phyloP scores from a whole-genome alignment of 2,113 vertebrate species.

The Centropristis striata region DNA sequence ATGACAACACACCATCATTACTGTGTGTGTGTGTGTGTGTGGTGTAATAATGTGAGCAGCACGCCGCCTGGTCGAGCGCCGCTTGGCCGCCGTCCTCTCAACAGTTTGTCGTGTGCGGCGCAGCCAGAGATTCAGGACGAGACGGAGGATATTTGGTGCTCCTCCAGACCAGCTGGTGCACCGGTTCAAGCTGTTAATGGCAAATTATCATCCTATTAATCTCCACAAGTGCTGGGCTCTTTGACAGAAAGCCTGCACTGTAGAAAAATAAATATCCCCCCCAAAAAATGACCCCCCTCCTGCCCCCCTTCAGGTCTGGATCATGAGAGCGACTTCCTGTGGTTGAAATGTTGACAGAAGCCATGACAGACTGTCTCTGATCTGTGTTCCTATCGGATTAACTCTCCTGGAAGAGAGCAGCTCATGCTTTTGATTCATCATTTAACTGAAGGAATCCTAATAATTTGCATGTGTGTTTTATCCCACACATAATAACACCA shows the following conservation, averaged over 20 bases:
- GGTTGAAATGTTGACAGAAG: not conserved
- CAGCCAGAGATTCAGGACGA: constrained; percentile 46
- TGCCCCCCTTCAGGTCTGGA: not conserved
- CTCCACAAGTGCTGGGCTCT: constrained; percentile 39
- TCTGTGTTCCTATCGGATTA: too few relatives aligned
- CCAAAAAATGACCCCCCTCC: not conserved
- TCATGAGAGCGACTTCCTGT: not conserved
- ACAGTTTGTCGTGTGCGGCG: constrained; percentile 50
- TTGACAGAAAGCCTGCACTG: constrained; percentile 27
- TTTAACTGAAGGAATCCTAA: too few relatives aligned
- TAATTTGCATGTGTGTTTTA: too few relatives aligned
- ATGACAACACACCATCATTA: constrained; percentile 24
- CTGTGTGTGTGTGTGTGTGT: not conserved
- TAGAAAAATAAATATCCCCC: constrained; percentile 5
- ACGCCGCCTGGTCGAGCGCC: constrained; percentile 12
- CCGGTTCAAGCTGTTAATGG: constrained; percentile 63
- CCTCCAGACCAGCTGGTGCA: constrained; percentile 67
- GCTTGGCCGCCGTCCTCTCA: constrained; percentile 48
- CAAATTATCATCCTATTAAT: constrained; percentile 63
- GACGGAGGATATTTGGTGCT: constrained; percentile 46
- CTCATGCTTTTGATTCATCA: too few relatives aligned
- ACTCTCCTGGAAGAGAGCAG: too few relatives aligned
- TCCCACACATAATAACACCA: too few relatives aligned
- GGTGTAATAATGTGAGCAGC: constrained; percentile 38
- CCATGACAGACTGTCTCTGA: too few relatives aligned